Evolutionary conservation across 1,140 invertebrate genomes (phyloP), one percentile per base, ranked within the genome.

Genomic region (Tribolium madens): DNA sequence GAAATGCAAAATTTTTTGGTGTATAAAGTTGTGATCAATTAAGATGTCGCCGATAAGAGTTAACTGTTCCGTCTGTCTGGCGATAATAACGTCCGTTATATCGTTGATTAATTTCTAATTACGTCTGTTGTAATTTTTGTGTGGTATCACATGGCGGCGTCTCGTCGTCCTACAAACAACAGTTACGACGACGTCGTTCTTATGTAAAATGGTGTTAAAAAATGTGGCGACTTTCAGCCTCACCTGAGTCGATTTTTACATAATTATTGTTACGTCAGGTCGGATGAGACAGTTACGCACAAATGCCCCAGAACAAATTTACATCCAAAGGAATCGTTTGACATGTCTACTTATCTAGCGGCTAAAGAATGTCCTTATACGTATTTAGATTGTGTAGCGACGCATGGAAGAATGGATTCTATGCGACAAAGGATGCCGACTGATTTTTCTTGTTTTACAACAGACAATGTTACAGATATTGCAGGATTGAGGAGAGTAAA

Each of bases 351-450:
- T 81, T 83, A 84, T 83, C 83, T 83, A 82, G 76, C 79, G 80
- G 81, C 81, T 82, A 83, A 84, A 83, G 83, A 84, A 84, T 84
- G 83, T 84, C 82, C 83, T 84, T 84, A 80, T 84, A 83, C 80
- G 83, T 84, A 84, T 84, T 83, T 83, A 82, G 83, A 84, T 83
- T 83, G 80, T 82, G 79, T 78, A 81, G 75, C 78, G 79, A 79
- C 77, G 80, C 81, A 82, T 48, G 83, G 77, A 83, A 84, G 81
- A 83, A 82, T 83, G 80, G 80, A 71, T 80, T 79, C 79, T 81
- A 82, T 80, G 76, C 26, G 57, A 83, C 81, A 84, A 84, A 84
- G 83, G 82, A 81, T 71, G 82, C 83, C 83, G 83, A 79, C 81
- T 6, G 75, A 81, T 84, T 84, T 84, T 84, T 83, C 78, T 82